A percentile compares a stretch with the other conserved stretches of the same genome.
phyloP scores from a whole-genome alignment of 2,113 vertebrate genomes.

The Myotis davidii region DNA sequence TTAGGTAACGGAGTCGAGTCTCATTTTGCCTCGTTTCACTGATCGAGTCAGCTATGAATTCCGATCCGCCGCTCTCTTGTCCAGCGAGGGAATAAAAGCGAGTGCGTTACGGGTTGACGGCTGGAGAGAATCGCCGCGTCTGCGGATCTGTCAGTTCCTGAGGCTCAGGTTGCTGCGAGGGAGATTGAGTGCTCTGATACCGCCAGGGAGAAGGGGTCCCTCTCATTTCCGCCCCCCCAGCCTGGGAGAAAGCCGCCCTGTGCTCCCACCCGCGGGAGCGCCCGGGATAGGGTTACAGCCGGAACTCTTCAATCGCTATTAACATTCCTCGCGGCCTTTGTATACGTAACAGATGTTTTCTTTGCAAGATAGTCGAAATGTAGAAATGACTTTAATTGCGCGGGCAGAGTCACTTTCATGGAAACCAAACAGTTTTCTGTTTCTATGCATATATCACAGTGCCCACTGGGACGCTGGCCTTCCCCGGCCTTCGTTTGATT shows the following conservation, averaged over 20 bases:
- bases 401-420: neutral
- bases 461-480: neutral
- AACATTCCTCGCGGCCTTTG: slow-evolving; percentile 18
- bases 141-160: slow-evolving; percentile 20
- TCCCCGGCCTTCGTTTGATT: slow-evolving; percentile 28
- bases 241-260: neutral
- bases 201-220: neutral
- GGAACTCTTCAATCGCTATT: neutral
- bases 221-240: neutral
- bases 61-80: slow-evolving; percentile 45
- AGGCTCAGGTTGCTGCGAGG: neutral
- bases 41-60: neutral
- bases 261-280: neutral
- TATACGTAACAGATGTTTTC: slow-evolving; percentile 35
- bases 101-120: neutral
- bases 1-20: neutral
- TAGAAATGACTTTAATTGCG: slow-evolving; percentile 47
- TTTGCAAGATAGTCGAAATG: slow-evolving; percentile 35
- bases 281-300: neutral
- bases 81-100: neutral
- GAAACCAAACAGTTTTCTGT: neutral
- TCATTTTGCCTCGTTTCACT: neutral
- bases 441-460: neutral
- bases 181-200: slow-evolving; percentile 23
- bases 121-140: neutral